Evolutionary conservation across 1,140 invertebrate species (phyloP), one percentile per base, ranked within the genome.

Genomic region (Trichoplusia ni): DNA sequence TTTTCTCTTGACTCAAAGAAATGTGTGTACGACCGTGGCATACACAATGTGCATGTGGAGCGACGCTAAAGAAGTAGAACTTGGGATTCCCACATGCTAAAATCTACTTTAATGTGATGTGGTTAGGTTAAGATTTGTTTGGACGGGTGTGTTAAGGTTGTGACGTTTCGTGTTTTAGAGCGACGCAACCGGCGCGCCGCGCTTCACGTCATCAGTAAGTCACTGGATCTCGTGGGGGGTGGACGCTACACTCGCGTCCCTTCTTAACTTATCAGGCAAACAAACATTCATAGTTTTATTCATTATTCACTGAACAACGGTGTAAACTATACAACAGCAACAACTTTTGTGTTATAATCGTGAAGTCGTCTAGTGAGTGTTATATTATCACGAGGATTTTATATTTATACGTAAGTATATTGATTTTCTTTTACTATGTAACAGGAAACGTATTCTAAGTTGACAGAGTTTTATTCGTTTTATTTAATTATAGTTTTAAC

Each of bases 1-100:
- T 87, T 87, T 85, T 86, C 85, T 84, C 83, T 71, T 70, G 29
- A 67, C 68, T 81, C 67, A 73, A 89, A 86, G 84, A 87, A 86
- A 82, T 84, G 83, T 79, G 73, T 77, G 75, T 83, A 84, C 79
- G 81, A 67, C 79, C 79, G 71, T 81, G 78, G 79, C 78, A 86
- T 79, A 86, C 82, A 84, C 82, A 77, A 82, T 78, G 66, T 79
- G 75, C 77, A 81, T 80, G 71, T 80, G 67, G 71, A 81, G 73
- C 81, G 73, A 79, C 82, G 78, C 76, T 64, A 71, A 74, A 78
- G 47, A 35, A 69, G 64, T 60, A 63, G 44, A 84, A 77, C 62
- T 73, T 58, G 29, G 46, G 16, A 13, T 4, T 46, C 9, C 1
- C 23, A n/a, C n/a, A 11, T 18, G 16, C 4, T 1, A 61, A 66